Percentiles rank a stretch among this genome's conserved stretches.
phyloP scores from a whole-genome alignment of 2,888 invertebrate genomes.

The Lasius fuliginosus region DNA sequence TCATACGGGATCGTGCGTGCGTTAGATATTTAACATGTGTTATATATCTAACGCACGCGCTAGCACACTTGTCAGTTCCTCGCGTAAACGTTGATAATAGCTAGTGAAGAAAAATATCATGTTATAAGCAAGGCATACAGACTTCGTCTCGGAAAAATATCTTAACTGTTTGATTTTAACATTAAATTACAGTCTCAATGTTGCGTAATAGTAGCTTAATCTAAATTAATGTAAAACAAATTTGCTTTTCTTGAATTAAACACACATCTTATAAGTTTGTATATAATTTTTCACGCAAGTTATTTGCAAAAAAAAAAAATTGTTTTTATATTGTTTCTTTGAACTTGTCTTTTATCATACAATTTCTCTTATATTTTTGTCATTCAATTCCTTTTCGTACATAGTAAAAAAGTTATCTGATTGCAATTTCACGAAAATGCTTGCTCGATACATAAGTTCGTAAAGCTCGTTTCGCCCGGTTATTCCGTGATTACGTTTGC shows the following conservation, averaged over 20 bases:
- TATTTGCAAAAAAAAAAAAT: background rate
- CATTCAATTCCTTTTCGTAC: background rate
- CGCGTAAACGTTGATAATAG: background rate
- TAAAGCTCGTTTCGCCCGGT: conserved; percentile 28
- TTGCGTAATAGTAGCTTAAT: background rate
- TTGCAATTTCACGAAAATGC: conserved; percentile 10
- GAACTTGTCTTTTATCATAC: background rate
- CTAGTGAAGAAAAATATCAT: background rate
- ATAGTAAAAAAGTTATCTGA: background rate
- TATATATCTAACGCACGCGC: background rate
- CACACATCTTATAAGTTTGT: background rate
- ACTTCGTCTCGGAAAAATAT: background rate
- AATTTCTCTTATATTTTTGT: background rate
- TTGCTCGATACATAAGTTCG: conserved; percentile 9
- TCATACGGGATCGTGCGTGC: conserved; percentile 32
- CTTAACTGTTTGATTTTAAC: background rate
- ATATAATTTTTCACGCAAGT: background rate
- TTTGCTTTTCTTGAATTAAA: background rate
- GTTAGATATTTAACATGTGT: conserved; percentile 14
- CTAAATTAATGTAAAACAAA: background rate
- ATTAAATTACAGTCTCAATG: background rate
- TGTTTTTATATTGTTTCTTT: background rate
- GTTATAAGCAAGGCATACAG: background rate
- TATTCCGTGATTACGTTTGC: conserved; percentile 68
- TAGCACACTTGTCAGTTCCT: background rate